These are phyloP conservation scores for Gandaritis pyraliata DNA, from an alignment of 2,888 invertebrate species.

Conservation along the genomic window DNA sequence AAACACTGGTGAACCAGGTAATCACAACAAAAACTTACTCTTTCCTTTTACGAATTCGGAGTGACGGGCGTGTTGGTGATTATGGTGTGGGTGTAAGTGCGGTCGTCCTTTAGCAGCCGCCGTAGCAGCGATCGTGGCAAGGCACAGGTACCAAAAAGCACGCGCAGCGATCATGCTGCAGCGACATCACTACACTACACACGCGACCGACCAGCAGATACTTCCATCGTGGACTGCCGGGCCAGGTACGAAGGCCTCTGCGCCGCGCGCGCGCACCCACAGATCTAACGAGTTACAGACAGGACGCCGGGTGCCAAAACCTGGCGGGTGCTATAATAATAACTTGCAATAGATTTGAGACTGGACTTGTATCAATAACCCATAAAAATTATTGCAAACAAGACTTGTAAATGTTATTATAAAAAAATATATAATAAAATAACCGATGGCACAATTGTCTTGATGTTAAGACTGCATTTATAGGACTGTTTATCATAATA, in stretches of 20 bases:
- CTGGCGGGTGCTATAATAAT: conserved; percentile 17
- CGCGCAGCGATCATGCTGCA: conserved; percentile 76
- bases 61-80: conserved; percentile 62
- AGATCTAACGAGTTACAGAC: conserved; percentile 54
- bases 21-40: conserved; percentile 83
- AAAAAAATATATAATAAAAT: no score
- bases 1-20: conserved; percentile 11
- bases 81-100: conserved; percentile 53
- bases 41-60: conserved; percentile 92
- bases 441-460: no score
- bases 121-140: conserved; percentile 59
- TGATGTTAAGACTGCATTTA: no score
- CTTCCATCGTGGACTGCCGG: conserved; percentile 78
- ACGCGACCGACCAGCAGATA: conserved; percentile 71
- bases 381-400: no score
- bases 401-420: no score
- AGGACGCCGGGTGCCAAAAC: conserved; percentile 32
- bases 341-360: no score
- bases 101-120: conserved; percentile 64
- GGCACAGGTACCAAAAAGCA: conserved; percentile 73
- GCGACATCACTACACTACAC: conserved; percentile 79
- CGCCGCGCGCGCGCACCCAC: conserved; percentile 71
- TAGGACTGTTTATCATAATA: no score
- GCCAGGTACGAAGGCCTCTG: conserved; percentile 59
- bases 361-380: no score